A percentile compares a stretch with the other conserved stretches of the same genome.
Evolutionary conservation across 1,140 invertebrate genomes (phyloP).

Genomic region (Apis mellifera): Amel_HAv3.1 CM009937.2:8245001-8245500

Average conservation of each 20-base stretch:
- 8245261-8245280: neutral
- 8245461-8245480: too few species aligned
- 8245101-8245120: too few species aligned
- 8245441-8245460: too few species aligned
- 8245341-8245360: slow-evolving; percentile 25
- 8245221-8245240: neutral
- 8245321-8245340: slow-evolving; percentile 12
- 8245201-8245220: neutral
- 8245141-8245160: neutral
- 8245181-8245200: slow-evolving; percentile 8
- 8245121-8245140: neutral
- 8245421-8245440: too few species aligned
- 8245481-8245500: too few species aligned
- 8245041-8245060: neutral
- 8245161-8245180: neutral
- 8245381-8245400: neutral
- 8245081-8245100: too few species aligned
- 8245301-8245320: neutral
- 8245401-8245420: too few species aligned
- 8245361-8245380: slow-evolving; percentile 32
- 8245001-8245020: neutral
- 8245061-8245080: slow-evolving; percentile 11
- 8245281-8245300: slow-evolving; percentile 19
- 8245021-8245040: neutral
- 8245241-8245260: slow-evolving; percentile 31